Conservation (phyloP, 2,888 invertebrate genomes). For the Heteromyza rotundicornis region DNA sequence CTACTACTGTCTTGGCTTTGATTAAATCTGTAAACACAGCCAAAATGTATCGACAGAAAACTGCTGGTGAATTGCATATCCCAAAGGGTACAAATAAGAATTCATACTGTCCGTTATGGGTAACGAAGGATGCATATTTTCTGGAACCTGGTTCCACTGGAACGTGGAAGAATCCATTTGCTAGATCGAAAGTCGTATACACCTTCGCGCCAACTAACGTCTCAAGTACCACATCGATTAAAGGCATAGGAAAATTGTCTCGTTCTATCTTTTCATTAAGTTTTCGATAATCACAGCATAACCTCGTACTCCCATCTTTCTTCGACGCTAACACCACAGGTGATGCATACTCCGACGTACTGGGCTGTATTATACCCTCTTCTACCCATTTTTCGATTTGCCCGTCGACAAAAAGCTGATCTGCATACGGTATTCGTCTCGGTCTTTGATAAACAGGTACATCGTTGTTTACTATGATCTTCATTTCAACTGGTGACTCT, state of each 20-base stretch:
- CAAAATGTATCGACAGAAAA: constrained; percentile 1
- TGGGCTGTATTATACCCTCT: too few species aligned
- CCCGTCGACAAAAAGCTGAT: too few species aligned
- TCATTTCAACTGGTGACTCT: too few species aligned
- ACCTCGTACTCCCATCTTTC: constrained; percentile 6
- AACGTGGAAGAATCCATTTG: constrained; percentile 23
- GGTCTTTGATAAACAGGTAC: too few species aligned
- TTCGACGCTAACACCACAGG: constrained; percentile 32
- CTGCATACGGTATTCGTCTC: too few species aligned
- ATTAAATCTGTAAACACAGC: constrained; percentile 10
- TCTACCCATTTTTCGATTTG: too few species aligned
- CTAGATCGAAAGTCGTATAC: too few species aligned
- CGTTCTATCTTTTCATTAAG: background rate
- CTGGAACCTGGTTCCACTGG: constrained; percentile 11
- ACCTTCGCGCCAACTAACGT: background rate
- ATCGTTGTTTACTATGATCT: too few species aligned
- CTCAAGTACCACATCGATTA: background rate
- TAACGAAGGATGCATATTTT: constrained; percentile 18
- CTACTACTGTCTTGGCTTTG: background rate
- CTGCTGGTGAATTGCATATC: constrained; percentile 11
- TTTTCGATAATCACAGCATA: constrained; percentile 49
- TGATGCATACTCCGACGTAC: constrained; percentile 25
- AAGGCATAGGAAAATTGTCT: background rate
- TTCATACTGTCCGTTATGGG: constrained; percentile 1
- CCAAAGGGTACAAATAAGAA: constrained; percentile 9